Percentiles rank a stretch among this genome's conserved stretches.
Evolutionary conservation across 2,797 vertebrate genomes (phyloP).

Genomic region (Buceros bicornis): DNA sequence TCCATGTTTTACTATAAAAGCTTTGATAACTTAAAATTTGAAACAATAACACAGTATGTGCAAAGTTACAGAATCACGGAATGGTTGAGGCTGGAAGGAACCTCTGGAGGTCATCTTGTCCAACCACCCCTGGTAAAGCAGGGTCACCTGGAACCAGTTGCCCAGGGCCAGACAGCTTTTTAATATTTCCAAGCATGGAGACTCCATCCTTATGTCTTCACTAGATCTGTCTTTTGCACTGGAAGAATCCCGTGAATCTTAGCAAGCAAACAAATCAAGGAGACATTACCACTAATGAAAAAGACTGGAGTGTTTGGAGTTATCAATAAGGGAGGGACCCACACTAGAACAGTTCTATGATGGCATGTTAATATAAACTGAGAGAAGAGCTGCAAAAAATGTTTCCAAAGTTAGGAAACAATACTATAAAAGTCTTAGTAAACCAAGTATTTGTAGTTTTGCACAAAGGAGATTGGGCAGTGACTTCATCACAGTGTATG

Average conservation of each 20-base stretch:
- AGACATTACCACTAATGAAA: neutral
- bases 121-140: neutral
- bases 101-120: neutral
- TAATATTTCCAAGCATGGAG: neutral
- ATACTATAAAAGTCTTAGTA: neutral
- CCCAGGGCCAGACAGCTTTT: neutral
- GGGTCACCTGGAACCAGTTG: neutral
- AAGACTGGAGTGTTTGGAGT: neutral
- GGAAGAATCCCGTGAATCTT: neutral
- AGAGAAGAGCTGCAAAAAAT: neutral
- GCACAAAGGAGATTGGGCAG: neutral
- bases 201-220: neutral
- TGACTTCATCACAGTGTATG: neutral
- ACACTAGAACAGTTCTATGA: neutral
- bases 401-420: neutral
- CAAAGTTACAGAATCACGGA: neutral
- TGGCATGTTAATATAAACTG: neutral
- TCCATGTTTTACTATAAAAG: neutral
- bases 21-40: neutral
- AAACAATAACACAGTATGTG: neutral
- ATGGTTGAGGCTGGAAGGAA: neutral
- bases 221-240: neutral
- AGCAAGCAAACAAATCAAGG: neutral
- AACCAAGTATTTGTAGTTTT: neutral
- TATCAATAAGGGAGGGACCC: neutral